Evolutionary conservation across 2,888 invertebrate species (phyloP).

Genomic region (Nemoura dubitans): DNA sequence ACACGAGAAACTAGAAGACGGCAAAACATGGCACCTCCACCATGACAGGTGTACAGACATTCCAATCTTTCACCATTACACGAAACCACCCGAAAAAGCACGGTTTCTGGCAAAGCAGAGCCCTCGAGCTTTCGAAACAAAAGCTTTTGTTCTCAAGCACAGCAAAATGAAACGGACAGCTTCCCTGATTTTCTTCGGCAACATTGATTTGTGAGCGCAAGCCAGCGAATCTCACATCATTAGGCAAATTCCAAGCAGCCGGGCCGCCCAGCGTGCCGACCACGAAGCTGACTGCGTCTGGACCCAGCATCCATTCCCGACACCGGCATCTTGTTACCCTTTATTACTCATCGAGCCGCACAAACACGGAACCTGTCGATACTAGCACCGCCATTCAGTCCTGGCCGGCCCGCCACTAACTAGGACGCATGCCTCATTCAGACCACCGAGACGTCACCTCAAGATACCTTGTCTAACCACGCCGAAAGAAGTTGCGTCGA

Average conservation of each 20-base stretch:
- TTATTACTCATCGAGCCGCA: background rate
- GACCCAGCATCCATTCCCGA: background rate
- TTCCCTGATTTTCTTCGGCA: background rate
- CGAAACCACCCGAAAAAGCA: background rate
- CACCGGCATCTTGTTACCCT: background rate
- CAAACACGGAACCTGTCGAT: background rate
- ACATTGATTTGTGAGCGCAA: background rate
- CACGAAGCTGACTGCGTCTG: background rate
- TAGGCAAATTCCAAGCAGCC: conserved; percentile 18
- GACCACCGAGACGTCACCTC: background rate
- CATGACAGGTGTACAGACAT: background rate
- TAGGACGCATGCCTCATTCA: background rate
- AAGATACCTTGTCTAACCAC: background rate
- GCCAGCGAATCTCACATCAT: conserved; percentile 15
- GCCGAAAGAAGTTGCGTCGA: background rate
- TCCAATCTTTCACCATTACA: background rate
- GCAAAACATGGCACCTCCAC: background rate
- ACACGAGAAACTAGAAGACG: too few relatives aligned
- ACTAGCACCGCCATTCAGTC: background rate
- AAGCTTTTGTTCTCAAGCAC: background rate
- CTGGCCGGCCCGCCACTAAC: background rate
- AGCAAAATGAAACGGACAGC: background rate
- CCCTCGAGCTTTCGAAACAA: background rate
- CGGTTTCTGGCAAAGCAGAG: background rate
- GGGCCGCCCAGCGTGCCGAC: background rate